Conservation (phyloP, 2,113 vertebrate species). For the Eulemur rufifrons region DNA sequence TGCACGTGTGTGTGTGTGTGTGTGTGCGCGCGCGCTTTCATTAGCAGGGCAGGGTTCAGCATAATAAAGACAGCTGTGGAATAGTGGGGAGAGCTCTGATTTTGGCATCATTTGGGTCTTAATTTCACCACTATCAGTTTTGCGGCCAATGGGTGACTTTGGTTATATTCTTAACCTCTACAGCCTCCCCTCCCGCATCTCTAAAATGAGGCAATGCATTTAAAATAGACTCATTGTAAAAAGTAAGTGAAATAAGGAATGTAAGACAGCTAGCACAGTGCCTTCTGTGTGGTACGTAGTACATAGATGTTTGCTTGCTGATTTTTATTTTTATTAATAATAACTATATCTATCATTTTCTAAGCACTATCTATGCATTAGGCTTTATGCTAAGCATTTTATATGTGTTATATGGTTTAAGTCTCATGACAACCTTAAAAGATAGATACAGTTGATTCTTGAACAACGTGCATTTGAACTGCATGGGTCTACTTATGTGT, state of each 20-base stretch:
- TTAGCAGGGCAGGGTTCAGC: constrained; percentile 14
- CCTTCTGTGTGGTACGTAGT: neutral
- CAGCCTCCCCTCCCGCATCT: neutral
- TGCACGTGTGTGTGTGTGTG: neutral
- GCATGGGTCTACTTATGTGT: neutral
- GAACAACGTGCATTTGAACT: neutral
- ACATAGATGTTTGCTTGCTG: neutral
- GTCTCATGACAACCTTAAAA: neutral
- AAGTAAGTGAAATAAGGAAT: neutral
- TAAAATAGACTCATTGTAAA: neutral
- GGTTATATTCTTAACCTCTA: neutral
- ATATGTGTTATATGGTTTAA: neutral
- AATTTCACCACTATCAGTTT: neutral
- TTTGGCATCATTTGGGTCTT: neutral
- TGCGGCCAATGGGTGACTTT: neutral
- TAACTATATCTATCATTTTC: neutral
- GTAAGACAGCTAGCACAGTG: neutral
- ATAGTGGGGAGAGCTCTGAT: neutral
- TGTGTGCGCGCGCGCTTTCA: neutral
- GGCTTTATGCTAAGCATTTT: neutral
- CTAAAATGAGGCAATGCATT: neutral
- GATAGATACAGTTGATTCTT: neutral
- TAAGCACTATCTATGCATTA: neutral
- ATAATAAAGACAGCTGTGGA: constrained; percentile 17
- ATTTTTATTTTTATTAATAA: constrained; percentile 4